Base-by-base conservation (phyloP, 2,113 vertebrate species). In the Propithecus coquereli region DNA sequence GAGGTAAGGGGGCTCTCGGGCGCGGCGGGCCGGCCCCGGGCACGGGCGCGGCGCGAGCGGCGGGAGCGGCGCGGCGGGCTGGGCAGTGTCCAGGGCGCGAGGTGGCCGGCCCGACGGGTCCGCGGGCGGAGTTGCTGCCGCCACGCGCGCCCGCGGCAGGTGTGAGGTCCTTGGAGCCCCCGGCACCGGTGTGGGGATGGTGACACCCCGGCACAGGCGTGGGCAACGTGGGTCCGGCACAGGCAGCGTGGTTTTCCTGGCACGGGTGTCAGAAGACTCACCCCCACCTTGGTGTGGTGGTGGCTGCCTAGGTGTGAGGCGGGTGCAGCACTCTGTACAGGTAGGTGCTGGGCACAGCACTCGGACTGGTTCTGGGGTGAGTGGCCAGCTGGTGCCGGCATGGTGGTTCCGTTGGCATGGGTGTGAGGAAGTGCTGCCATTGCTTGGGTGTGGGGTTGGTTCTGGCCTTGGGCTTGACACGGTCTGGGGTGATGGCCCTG, bases 101-200 rank as follows among this genome's bases (percentile, higher is more conserved):
- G 87, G 87, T 65, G 95, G 85, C 92, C 23, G 32, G 85, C 94
- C 82, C 74, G 97, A 88, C 86, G 45, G 85, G 86, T 89, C 57
- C 74, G 90, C 59, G 74, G 90, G 94, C 80, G 68, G 95, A 77
- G 96, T 84, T 30, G 94, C 81, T 61, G 88, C 94, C 84, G 92
- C 96, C 85, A 77, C 87, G 95, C 87, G 96, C 83, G 90, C 87
- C 95, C 27, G 30, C n/a, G 94, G 94, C 97, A 98, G 97, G 96
- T 97, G 96, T 87, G 96, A 91, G 96, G 50, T 86, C 88, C 54
- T 50, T 5, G 47, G 40, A 40, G 80, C 73, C 77, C 57, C 43
- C 7, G 90, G 68, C 96, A 4, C 73, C 18, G 54, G 74, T 8
- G 87, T 77, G 63, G 77, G 95, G 34, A 87, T 8, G 85, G 90